Conservation (phyloP, 2,888 invertebrate species). For the Anaspis maculata region DNA sequence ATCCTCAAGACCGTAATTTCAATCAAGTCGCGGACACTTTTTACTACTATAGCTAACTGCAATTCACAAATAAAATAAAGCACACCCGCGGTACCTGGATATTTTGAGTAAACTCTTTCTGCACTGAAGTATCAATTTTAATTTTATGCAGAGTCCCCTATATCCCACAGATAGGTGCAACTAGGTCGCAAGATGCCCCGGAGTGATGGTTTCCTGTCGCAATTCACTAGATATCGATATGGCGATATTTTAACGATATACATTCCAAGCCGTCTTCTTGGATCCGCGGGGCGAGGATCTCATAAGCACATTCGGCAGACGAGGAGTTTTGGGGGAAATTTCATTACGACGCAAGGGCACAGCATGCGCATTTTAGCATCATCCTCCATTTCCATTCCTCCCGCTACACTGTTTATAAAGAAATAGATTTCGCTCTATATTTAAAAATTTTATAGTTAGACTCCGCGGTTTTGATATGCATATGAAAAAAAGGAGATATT, state of each 20-base stretch:
- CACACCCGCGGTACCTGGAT: too few relatives aligned
- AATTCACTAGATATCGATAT: conserved; percentile 5
- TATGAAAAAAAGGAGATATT: conserved; percentile 14
- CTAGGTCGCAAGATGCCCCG: neutral
- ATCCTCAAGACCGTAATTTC: too few relatives aligned
- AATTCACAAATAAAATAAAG: too few relatives aligned
- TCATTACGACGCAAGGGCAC: conserved; percentile 12
- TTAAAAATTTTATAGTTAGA: conserved; percentile 14
- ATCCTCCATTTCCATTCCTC: too few relatives aligned
- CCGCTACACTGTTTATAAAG: conserved; percentile 12
- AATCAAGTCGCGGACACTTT: too few relatives aligned
- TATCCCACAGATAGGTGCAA: too few relatives aligned
- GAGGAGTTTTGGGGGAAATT: conserved; percentile 8
- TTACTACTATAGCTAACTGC: too few relatives aligned
- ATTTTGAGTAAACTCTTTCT: too few relatives aligned
- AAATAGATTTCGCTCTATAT: conserved; percentile 13
- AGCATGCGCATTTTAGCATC: conserved; percentile 13
- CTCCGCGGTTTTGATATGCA: conserved; percentile 1
- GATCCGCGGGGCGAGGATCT: conserved; percentile 6
- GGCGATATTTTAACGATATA: conserved; percentile 12
- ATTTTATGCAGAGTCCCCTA: neutral
- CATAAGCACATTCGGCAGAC: conserved; percentile 11
- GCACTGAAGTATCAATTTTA: too few relatives aligned
- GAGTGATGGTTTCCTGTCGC: neutral
- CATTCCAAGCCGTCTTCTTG: conserved; percentile 8